Percentiles rank a stretch among this genome's conserved stretches.
phyloP scores from a whole-genome alignment of 1,140 invertebrate species.

The Heliconius congener region DNA sequence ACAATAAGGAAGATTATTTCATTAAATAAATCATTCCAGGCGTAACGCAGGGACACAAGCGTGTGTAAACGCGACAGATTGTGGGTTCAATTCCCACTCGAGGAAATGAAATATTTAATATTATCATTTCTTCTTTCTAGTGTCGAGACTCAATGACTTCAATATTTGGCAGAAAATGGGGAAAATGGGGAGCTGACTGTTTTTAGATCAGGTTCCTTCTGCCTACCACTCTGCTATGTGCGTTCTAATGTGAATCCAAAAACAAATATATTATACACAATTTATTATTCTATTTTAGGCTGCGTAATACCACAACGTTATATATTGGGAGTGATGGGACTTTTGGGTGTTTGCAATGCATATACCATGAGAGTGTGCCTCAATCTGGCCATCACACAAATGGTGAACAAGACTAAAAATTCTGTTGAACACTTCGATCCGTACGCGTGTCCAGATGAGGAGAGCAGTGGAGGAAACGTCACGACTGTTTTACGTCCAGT shows the following conservation, averaged over 20 bases:
- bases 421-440: slow-evolving; percentile 46
- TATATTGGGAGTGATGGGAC: slow-evolving; percentile 91
- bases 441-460: slow-evolving; percentile 56
- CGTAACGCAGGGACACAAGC: too few species aligned
- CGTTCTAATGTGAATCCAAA: too few species aligned
- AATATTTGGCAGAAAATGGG: too few species aligned
- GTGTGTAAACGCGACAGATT: too few species aligned
- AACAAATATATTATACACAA: not conserved
- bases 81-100: too few species aligned
- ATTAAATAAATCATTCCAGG: not conserved
- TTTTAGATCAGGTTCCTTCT: too few species aligned
- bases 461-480: slow-evolving; percentile 39
- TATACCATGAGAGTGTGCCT: slow-evolving; percentile 94
- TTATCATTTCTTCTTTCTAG: too few species aligned
- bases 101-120: too few species aligned
- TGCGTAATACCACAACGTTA: slow-evolving; percentile 86
- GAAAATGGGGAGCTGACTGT: too few species aligned
- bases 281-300: slow-evolving; percentile 68
- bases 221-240: too few species aligned
- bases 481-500: slow-evolving; percentile 27
- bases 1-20: not conserved
- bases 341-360: slow-evolving; percentile 90
- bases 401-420: slow-evolving; percentile 82
- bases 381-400: slow-evolving; percentile 94
- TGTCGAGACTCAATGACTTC: too few species aligned